Conservation (phyloP, 1,140 invertebrate species). For the Schlechtendalia chinensis region DNA sequence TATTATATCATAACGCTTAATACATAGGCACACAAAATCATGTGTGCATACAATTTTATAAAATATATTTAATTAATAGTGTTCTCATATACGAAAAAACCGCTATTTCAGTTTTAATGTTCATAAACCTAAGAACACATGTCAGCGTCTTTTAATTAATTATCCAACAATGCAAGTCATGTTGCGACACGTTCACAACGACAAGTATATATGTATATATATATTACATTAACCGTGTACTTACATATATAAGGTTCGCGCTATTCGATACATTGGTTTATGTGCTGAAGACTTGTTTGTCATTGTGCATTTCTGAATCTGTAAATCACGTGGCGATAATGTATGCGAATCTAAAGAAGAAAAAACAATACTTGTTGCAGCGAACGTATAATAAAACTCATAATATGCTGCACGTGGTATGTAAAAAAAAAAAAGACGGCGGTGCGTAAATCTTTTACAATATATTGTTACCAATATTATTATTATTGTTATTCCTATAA, state of each 20-base stretch:
- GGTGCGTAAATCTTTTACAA: neutral
- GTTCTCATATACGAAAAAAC: neutral
- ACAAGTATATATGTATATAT: neutral
- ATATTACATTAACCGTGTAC: too few species aligned
- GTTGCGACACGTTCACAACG: neutral
- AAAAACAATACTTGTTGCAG: neutral
- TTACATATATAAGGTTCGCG: too few species aligned
- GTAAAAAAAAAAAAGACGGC: neutral
- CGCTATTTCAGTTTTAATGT: conserved; percentile 12
- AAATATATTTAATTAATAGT: neutral
- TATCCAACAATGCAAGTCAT: conserved; percentile 22
- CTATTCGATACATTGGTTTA: neutral
- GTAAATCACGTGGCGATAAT: conserved; percentile 14
- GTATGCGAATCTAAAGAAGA: neutral
- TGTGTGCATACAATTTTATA: neutral
- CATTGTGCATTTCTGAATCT: conserved; percentile 14
- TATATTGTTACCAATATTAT: neutral
- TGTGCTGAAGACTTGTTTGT: conserved; percentile 12
- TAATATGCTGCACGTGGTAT: neutral
- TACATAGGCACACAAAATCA: neutral
- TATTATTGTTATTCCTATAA: neutral
- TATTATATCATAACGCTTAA: too few species aligned
- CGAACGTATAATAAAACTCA: neutral
- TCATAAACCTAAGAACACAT: conserved; percentile 35
- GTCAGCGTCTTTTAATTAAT: conserved; percentile 39